Base-by-base conservation (phyloP, 1,140 invertebrate species). In the Trachelipus rathkii region DNA sequence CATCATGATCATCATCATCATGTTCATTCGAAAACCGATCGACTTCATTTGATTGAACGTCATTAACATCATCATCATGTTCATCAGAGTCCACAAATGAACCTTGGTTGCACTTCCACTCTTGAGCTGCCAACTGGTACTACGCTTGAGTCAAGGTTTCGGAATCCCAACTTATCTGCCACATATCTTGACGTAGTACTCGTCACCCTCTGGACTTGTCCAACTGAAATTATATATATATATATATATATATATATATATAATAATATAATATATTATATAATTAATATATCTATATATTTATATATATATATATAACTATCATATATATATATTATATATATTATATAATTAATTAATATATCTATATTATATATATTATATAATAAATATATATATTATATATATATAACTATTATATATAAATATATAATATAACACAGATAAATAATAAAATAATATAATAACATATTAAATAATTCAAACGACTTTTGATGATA, bases 101-200 rank as follows among this genome's bases (percentile, higher is more conserved):
- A 10, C 66, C 66, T 24, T 68, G 66, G 10, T 68, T 19, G 0
- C 66, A 68, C 66, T 10, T 24, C 10, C 2, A 68, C 66, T 68
- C 66, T 15, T 0, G 10, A 3, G n/a, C n/a, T 68, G n/a, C 66
- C n/a, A 15, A 68, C 66, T 0, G 66, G 66, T 0, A 68, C 66
- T 10, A 24, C 66, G 15, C n/a, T 68, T 19, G 66, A 68, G 10
- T 68, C 66, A 10, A 68, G 10, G 0, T 15, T 68, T 24, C 66
- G 21, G 66, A 68, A 68, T 10, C 66, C 66, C 10, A 23, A 0
- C 3, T 68, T 24, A 15, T 68, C 66, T 10, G 66, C 66, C 19
- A 68, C 13, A 24, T 68, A 68, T 33, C 66, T 24, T 68, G 60
- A 68, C 66, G 66, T 15, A 68, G 66, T 23, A 68, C 66, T 68